Percentiles rank a stretch among this genome's conserved stretches.
Evolutionary conservation across 2,113 vertebrate species (phyloP).

Genomic region (Nerophis ophidion): DNA sequence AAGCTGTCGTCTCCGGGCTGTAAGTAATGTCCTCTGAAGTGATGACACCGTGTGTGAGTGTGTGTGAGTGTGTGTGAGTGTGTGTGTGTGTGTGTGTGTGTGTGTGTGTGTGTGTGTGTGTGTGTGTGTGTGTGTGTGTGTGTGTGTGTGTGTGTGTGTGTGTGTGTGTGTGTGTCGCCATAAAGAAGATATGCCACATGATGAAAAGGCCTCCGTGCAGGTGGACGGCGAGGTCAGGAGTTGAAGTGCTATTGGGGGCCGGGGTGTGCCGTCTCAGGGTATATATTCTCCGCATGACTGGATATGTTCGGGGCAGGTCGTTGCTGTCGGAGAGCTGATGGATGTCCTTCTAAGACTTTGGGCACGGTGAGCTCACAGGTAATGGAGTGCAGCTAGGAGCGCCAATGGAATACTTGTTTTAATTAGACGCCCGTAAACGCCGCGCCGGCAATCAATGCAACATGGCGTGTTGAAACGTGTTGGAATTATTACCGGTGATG

Average conservation of each 20-base stretch:
- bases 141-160: background rate
- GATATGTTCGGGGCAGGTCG: constrained; percentile 45
- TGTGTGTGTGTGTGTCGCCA: constrained; percentile 17
- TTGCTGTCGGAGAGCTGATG: constrained; percentile 55
- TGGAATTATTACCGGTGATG: too few relatives aligned
- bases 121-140: constrained; percentile 1
- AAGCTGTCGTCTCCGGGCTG: background rate
- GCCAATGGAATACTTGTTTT: constrained; percentile 34
- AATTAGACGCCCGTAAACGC: constrained; percentile 19
- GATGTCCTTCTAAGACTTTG: constrained; percentile 51
- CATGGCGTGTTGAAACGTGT: constrained; percentile 8
- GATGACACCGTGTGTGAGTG: background rate
- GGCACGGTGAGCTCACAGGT: constrained; percentile 49
- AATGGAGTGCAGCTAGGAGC: constrained; percentile 58
- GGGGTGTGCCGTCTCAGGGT: constrained; percentile 1
- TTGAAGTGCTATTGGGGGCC: constrained; percentile 46
- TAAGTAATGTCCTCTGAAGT: background rate
- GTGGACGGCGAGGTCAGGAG: constrained; percentile 57
- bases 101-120: background rate
- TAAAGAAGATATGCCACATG: constrained; percentile 49
- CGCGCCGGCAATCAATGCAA: constrained; percentile 20
- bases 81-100: constrained; percentile 1
- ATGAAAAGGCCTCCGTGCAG: constrained; percentile 57
- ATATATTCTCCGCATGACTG: constrained; percentile 50
- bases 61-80: background rate